Conservation (phyloP, 1,140 invertebrate species). For the Drosophila yakuba region DNA sequence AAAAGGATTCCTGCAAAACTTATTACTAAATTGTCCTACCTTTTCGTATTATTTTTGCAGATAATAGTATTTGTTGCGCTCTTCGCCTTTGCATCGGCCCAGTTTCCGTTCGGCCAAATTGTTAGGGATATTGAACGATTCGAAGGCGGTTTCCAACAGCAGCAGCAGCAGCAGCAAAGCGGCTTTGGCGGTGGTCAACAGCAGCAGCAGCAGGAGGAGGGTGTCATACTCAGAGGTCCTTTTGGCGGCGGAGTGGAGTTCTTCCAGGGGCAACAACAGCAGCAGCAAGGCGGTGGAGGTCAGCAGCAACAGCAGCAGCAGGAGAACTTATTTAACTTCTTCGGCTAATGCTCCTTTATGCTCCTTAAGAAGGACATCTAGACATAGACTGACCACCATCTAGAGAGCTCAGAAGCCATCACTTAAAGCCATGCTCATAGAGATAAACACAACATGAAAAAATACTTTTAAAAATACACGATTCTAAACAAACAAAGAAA, state of each 20-base stretch:
- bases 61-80: constrained; percentile 14
- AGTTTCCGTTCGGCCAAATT: constrained; percentile 22
- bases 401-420: neutral
- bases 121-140: constrained; percentile 19
- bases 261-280: constrained; percentile 35
- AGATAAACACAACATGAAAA: neutral
- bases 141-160: constrained; percentile 1
- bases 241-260: constrained; percentile 29
- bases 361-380: neutral
- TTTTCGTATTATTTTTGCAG: neutral
- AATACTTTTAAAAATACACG: neutral
- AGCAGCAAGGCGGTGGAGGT: constrained; percentile 30
- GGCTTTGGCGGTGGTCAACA: constrained; percentile 31
- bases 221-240: constrained; percentile 26
- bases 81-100: constrained; percentile 15
- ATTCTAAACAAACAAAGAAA: neutral
- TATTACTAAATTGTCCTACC: no score
- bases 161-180: constrained; percentile 24
- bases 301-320: constrained; percentile 42
- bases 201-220: constrained; percentile 41
- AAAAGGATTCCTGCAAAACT: no score
- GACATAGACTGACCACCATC: constrained; percentile 1
- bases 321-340: constrained; percentile 34
- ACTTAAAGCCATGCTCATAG: neutral
- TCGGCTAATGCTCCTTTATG: constrained; percentile 11